phyloP scores from a whole-genome alignment of 2,888 invertebrate genomes.

The Tetropium fuscum region DNA sequence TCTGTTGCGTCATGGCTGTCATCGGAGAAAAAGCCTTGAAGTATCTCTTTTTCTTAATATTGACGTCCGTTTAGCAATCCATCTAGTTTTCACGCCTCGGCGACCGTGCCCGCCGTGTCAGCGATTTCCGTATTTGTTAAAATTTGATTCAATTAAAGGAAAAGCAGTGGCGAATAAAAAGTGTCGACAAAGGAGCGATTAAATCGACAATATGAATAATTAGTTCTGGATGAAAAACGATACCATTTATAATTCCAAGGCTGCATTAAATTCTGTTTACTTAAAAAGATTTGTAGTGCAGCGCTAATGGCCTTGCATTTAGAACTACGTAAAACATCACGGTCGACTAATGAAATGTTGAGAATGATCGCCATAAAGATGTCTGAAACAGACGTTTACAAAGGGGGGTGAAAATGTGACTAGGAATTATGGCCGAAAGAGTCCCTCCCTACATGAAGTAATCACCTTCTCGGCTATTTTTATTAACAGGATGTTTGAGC shows the following conservation, averaged over 20 bases:
- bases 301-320: conserved; percentile 11
- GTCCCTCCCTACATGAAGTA: background rate
- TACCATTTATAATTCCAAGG: conserved; percentile 5
- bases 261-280: background rate
- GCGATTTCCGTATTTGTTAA: conserved; percentile 3
- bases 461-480: conserved; percentile 1
- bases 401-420: conserved; percentile 4
- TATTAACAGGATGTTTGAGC: background rate
- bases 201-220: conserved; percentile 5
- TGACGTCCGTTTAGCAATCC: no score
- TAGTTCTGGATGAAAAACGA: background rate
- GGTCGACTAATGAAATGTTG: conserved; percentile 11
- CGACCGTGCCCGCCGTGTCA: no score
- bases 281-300: conserved; percentile 9
- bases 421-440: conserved; percentile 4
- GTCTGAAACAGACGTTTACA: conserved; percentile 6
- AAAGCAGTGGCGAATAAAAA: background rate
- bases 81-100: no score
- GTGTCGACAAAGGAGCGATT: background rate
- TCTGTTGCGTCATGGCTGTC: no score
- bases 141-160: background rate
- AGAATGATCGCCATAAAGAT: conserved; percentile 11
- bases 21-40: no score
- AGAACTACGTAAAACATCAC: conserved; percentile 7
- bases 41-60: no score